Evolutionary conservation across 2,113 vertebrate species (phyloP), one percentile per base, ranked within the genome.

Genomic region (Rhinopomastus cyanomelas): DNA sequence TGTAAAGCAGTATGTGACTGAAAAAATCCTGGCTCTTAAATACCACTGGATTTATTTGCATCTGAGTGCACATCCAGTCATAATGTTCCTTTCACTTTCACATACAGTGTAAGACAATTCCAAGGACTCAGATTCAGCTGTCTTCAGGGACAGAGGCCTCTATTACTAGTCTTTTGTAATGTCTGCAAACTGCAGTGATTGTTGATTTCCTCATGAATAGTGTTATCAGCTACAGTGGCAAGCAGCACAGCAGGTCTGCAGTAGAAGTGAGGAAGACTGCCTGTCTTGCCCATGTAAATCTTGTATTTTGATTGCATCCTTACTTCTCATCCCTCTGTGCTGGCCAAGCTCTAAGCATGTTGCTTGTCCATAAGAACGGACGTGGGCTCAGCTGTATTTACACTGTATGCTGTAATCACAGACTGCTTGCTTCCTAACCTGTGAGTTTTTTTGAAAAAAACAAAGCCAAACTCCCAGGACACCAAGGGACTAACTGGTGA

Each of bases 291-390:
- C 7, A 2, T 11, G 39, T 11, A 60, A 76, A 46, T 29, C 15
- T 61, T 66, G 4, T 1, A 3, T 91, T 79, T 75, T 36, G 15
- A 9, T 55, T 53, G 30, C 27, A 16, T 37, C 34, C 11, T 55
- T 65, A 11, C 9, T 36, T 86, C 22, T 62, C 12, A 42, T 73
- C 17, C 16, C 12, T 81, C 7, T 52, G 20, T 72, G 26, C 53
- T 92, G 65, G 8, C 64, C 51, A 52, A 56, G 42, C 65, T 83
- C 16, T 71, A 36, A 78, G 61, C 61, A 36, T 60, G 52, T 64
- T 0, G 0, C 27, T n/a, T 22, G 22, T 39, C 25, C 8, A 1
- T 36, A 44, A 30, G 52, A 44, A 11, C 8, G 55, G 22, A 15
- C 0, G 2, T 46, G 34, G 32, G 19, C 36, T 65, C 48, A 23